A percentile compares a stretch with the other conserved stretches of the same genome.
Conservation (phyloP, 2,797 vertebrate genomes). For the Gymnothorax reevesii region DNA sequence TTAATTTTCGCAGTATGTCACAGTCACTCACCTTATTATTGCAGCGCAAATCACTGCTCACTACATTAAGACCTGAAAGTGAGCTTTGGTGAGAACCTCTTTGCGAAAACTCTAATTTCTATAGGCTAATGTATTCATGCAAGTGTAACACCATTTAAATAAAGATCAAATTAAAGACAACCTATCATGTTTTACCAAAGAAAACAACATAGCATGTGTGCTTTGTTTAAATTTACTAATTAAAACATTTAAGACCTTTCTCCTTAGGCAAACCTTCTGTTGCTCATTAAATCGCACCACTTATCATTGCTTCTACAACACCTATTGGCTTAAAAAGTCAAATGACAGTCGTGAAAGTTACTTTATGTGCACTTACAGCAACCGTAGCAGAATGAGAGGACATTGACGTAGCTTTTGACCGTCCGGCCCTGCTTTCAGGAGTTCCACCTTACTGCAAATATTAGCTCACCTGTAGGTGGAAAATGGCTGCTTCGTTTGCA, state of each 20-base stretch:
- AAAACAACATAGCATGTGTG: not conserved
- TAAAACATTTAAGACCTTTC: not conserved
- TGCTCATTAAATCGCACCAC: not conserved
- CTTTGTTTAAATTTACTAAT: not conserved
- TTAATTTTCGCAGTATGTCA: not conserved
- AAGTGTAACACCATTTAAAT: not conserved
- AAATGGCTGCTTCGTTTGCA: not conserved
- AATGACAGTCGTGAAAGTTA: not conserved
- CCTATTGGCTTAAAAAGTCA: not conserved
- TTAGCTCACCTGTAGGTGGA: not conserved
- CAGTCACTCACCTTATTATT: not conserved
- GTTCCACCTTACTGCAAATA: not conserved
- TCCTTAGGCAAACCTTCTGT: not conserved
- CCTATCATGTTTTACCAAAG: not conserved
- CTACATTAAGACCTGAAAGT: not conserved
- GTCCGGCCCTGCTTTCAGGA: not conserved
- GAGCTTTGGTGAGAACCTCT: not conserved
- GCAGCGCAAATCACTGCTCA: not conserved
- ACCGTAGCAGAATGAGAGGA: not conserved
- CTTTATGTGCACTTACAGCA: not conserved
- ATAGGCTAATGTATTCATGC: not conserved
- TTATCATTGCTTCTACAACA: not conserved
- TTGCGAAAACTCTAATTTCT: not conserved
- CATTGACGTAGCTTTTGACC: not conserved
- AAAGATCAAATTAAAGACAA: not conserved